Conservation (phyloP, 2,888 invertebrate species). For the Eupithecia pulchellata region DNA sequence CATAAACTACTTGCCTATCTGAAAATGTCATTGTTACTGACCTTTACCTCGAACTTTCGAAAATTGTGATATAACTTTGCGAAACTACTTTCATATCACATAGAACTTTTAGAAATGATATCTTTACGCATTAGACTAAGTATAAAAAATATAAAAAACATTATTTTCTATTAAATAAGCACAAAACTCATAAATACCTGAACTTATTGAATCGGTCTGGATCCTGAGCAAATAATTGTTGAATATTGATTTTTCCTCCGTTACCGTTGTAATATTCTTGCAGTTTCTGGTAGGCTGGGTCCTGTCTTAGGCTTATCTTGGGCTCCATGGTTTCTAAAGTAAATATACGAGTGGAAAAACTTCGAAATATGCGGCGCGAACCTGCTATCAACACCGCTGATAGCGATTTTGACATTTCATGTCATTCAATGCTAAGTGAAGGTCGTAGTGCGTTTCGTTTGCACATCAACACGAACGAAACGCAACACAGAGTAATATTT, state of each 20-base stretch:
- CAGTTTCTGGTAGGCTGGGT: slow-evolving; percentile 90
- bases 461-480: slow-evolving; percentile 8
- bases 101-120: background rate
- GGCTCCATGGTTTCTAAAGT: slow-evolving; percentile 72
- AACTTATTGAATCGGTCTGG: slow-evolving; percentile 93
- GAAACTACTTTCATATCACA: slow-evolving; percentile 9
- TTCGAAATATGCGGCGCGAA: slow-evolving; percentile 51
- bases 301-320: slow-evolving; percentile 78
- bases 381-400: slow-evolving; percentile 62
- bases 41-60: slow-evolving; percentile 60
- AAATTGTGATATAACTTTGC: slow-evolving; percentile 46
- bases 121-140: background rate
- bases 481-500: background rate
- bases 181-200: slow-evolving; percentile 86
- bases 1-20: background rate
- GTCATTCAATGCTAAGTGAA: slow-evolving; percentile 73
- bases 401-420: slow-evolving; percentile 76
- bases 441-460: slow-evolving; percentile 55
- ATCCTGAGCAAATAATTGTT: slow-evolving; percentile 92
- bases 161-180: slow-evolving; percentile 16
- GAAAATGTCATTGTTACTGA: slow-evolving; percentile 49
- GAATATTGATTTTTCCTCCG: slow-evolving; percentile 91
- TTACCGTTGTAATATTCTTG: slow-evolving; percentile 90
- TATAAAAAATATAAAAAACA: slow-evolving; percentile 2
- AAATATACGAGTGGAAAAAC: slow-evolving; percentile 50